Evolutionary conservation across 1,140 invertebrate genomes (phyloP), one percentile per base, ranked within the genome.

Genomic region (Muscidifurax raptorellus): DNA sequence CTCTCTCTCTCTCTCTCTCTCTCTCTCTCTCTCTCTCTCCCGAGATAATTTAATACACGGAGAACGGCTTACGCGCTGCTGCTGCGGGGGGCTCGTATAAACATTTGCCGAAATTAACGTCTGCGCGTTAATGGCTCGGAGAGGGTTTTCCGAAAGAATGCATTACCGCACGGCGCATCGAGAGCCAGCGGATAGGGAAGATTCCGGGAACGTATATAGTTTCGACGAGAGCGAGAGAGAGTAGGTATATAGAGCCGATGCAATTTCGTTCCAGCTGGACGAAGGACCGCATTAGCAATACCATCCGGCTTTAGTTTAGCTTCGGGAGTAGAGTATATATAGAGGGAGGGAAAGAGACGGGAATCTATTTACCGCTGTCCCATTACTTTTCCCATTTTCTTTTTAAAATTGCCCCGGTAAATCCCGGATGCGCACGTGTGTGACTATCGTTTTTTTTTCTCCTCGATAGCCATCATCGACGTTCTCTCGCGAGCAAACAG

Each of bases 221-320:
- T 69, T 69, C 28, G 25, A 69, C 25, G 25, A 30, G 66, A 10
- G 18, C 22, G 59, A 66, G 59, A 13, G 22, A 13, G 18, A 66
- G 59, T n/a, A n/a, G n/a, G n/a, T n/a, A n/a, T n/a, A 66, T 2
- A 67, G 66, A 89, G 75, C 86, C 85, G 80, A 89, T 87, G 86
- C 86, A 90, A 90, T 90, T 90, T 90, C 87, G 87, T 90, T 87
- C 86, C 86, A 82, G 86, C 87, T 88, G 86, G 87, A 87, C 87
- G 87, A 83, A 89, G 88, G 82, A 88, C 86, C 88, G 86, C 89
- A 91, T 91, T 91, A 90, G 85, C 82, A 85, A 88, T 89, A 89
- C 83, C 79, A 84, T 74, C 59, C 22, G 75, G 52, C 40, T 83
- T 77, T 77, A 76, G 40, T 59, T 59, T 7, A 59, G 52, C 18